A percentile compares a stretch with the other conserved stretches of the same genome.
phyloP scores from a whole-genome alignment of 2,888 invertebrate species.

The Adelognathus sp. region DNA sequence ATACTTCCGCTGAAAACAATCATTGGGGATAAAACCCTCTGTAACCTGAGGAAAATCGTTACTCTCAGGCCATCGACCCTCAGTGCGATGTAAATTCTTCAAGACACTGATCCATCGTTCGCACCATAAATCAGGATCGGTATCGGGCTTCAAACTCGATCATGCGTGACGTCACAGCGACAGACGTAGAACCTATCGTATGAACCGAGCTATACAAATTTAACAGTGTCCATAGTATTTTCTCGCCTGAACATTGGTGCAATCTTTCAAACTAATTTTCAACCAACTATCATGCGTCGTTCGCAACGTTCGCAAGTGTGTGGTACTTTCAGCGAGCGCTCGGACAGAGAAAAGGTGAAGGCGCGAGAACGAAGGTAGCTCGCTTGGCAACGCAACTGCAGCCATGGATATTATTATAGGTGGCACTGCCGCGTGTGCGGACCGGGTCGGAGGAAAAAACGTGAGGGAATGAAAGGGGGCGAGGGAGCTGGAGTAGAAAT shows the following conservation, averaged over 20 bases:
- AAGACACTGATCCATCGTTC: too few relatives aligned
- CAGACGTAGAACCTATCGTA: too few relatives aligned
- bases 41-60: too few relatives aligned
- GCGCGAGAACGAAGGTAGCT: neutral
- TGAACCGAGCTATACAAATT: too few relatives aligned
- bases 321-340: neutral
- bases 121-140: too few relatives aligned
- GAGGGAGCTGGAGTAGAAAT: constrained; percentile 27
- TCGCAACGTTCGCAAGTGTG: constrained; percentile 1
- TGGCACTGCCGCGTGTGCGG: constrained; percentile 9
- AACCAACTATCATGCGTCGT: constrained; percentile 2
- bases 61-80: too few relatives aligned
- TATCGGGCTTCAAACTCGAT: too few relatives aligned
- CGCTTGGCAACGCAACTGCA: constrained; percentile 27
- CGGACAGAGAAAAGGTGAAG: neutral
- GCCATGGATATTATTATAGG: constrained; percentile 40
- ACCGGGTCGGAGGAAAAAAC: constrained; percentile 39
- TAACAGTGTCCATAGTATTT: too few relatives aligned
- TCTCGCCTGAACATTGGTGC: neutral
- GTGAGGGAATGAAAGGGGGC: constrained; percentile 35
- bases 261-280: constrained; percentile 23
- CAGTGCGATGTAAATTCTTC: too few relatives aligned
- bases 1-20: too few relatives aligned
- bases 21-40: too few relatives aligned
- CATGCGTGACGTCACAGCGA: too few relatives aligned